These are phyloP conservation scores for Scaptomyza hsui DNA, from an alignment of 1,140 invertebrate species.

Conservation along the genomic window DNA sequence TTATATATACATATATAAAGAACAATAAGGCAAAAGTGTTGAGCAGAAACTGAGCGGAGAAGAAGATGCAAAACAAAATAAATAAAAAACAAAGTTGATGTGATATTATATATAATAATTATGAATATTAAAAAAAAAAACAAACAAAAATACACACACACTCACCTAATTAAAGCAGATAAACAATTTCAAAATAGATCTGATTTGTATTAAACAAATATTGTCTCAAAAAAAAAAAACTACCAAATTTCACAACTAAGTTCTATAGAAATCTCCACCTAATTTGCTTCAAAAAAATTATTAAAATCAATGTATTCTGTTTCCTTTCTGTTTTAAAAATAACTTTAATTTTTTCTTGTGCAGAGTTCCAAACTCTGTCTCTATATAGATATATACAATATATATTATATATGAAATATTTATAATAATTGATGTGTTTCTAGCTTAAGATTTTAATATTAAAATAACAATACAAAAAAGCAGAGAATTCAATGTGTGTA, in stretches of 20 bases:
- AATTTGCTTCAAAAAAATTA: constrained; percentile 35
- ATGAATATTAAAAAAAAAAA: constrained; percentile 61
- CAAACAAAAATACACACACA: constrained; percentile 33
- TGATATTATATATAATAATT: constrained; percentile 84
- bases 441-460: constrained; percentile 77
- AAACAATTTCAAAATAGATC: constrained; percentile 22
- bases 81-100: constrained; percentile 83
- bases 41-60: constrained; percentile 24
- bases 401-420: constrained; percentile 67
- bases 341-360: constrained; percentile 25
- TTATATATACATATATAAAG: constrained; percentile 45
- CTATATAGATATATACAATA: constrained; percentile 55
- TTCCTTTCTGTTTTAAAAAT: constrained; percentile 36
- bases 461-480: constrained; percentile 41
- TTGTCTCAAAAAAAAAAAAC: constrained; percentile 1
- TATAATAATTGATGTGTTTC: constrained; percentile 78
- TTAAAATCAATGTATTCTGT: constrained; percentile 60
- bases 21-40: constrained; percentile 62
- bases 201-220: constrained; percentile 19
- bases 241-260: constrained; percentile 3
- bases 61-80: constrained; percentile 44
- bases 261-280: constrained; percentile 49
- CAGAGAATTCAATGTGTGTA: constrained; percentile 57
- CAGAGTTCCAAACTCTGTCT: constrained; percentile 69
- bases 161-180: constrained; percentile 27